Base-by-base conservation (phyloP, 2,113 vertebrate genomes). In the Pseudopipra pipra region DNA sequence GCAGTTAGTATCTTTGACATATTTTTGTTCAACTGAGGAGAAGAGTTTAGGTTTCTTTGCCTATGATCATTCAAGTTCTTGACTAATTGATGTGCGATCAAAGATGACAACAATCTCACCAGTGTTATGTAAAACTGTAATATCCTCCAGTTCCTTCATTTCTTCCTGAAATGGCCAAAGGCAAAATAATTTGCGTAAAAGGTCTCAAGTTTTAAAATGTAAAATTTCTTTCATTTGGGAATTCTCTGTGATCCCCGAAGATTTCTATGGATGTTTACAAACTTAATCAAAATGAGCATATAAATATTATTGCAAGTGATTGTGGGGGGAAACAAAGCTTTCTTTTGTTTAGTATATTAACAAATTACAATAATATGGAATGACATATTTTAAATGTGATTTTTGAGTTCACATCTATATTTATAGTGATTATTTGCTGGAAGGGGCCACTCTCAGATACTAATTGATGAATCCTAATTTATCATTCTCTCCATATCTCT, bases 71-170 rank as follows among this genome's bases (percentile, higher is more conserved):
- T 96, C 93, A 94, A 95, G 95, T 97, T 97, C 96, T 96, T 96
- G 97, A 95, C 97, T 98, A 98, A 98, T 97, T 97, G 97, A 98
- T 96, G 96, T 97, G 95, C 96, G 97, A 98, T 98, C 97, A 98
- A 97, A 98, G 97, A 96, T 96, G 96, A 97, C 97, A 97, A 97
- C 95, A 87, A 97, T 95, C 94, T 97, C 96, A 96, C 89, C 77
- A 96, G 87, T 90, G 87, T 96, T 98, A 88, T 94, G 91, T 93
- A 96, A 97, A 98, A 97, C 68, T 96, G 71, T 91, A 94, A 96
- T 96, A 96, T 96, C 95, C 93, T 96, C 80, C 62, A 85, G 86
- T 95, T 97, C 95, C 95, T 96, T 97, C 93, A 93, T 97, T 98
- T 97, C 91, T 96, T 97, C 89, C 95, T 94, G 97, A 98, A 97